A percentile compares a stretch with the other conserved stretches of the same genome.
Evolutionary conservation across 2,113 vertebrate species (phyloP).

Genomic region (Eulacestoma nigropectus): DNA sequence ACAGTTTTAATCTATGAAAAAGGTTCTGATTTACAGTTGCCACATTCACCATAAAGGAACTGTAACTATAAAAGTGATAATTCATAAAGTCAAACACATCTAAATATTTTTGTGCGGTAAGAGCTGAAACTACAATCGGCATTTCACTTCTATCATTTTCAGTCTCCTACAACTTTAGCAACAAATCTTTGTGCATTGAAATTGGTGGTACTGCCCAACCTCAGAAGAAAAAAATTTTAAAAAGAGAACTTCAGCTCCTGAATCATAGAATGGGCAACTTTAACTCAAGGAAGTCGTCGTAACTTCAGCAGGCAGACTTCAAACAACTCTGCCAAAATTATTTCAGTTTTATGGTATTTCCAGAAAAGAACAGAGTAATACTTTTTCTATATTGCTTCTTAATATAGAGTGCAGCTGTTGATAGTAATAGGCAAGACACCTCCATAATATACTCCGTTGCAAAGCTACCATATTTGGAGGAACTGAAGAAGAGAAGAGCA

Average conservation of each 20-base stretch:
- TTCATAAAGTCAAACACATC: neutral
- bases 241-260: neutral
- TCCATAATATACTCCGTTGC: neutral
- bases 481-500: neutral
- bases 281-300: neutral
- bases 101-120: neutral
- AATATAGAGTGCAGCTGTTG: neutral
- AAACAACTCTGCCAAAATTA: neutral
- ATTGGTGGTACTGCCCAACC: neutral
- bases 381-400: neutral
- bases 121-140: neutral
- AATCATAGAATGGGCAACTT: neutral
- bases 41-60: neutral
- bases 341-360: neutral
- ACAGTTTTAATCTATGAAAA: neutral
- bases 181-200: neutral
- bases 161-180: neutral
- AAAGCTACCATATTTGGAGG: neutral
- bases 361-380: neutral
- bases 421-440: neutral
- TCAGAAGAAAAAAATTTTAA: neutral
- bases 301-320: neutral
- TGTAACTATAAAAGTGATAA: neutral
- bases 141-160: neutral
- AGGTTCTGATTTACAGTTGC: neutral